phyloP scores from a whole-genome alignment of 2,797 vertebrate species.

The Hoplostethus mediterraneus region DNA sequence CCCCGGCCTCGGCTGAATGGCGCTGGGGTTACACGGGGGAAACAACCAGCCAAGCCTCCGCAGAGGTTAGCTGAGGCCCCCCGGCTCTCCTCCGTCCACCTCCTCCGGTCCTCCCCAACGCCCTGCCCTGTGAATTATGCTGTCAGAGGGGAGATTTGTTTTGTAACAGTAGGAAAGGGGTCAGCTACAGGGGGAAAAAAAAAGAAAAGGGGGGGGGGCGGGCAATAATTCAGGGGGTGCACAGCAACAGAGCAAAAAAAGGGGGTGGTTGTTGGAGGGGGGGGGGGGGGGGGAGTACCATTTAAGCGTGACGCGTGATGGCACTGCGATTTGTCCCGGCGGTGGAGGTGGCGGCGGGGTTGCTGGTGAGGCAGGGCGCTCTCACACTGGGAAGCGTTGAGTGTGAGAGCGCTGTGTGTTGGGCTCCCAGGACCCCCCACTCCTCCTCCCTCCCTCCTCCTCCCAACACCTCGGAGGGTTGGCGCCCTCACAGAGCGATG shows the following conservation, averaged over 20 bases:
- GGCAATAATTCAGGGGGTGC: conserved; percentile 27
- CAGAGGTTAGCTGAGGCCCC: conserved; percentile 70
- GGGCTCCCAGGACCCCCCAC: not conserved
- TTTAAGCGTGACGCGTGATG: conserved; percentile 66
- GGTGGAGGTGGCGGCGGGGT: conserved; percentile 37
- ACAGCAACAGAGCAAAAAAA: conserved; percentile 55
- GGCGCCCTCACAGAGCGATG: conserved; percentile 56
- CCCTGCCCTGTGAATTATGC: conserved; percentile 75
- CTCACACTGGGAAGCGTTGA: conserved; percentile 59
- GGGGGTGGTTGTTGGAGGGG: not conserved
- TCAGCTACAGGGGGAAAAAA: conserved; percentile 45
- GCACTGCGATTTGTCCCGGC: conserved; percentile 68
- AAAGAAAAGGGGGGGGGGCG: conserved; percentile 31
- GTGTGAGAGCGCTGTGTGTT: conserved; percentile 55
- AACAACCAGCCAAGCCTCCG: conserved; percentile 61
- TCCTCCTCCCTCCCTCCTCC: conserved; percentile 19
- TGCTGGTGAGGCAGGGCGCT: conserved; percentile 41
- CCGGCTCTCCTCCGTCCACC: conserved; percentile 42
- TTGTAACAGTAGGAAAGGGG: conserved; percentile 66
- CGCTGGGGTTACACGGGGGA: conserved; percentile 60
- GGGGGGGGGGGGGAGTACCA: conserved; percentile 10
- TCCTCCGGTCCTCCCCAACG: conserved; percentile 44
- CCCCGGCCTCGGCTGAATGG: conserved; percentile 52
- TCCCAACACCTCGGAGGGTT: conserved; percentile 16
- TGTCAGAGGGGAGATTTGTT: conserved; percentile 80